These are phyloP conservation scores for Cyaniris semiargus DNA, from an alignment of 2,888 invertebrate genomes.

Conservation along the genomic window DNA sequence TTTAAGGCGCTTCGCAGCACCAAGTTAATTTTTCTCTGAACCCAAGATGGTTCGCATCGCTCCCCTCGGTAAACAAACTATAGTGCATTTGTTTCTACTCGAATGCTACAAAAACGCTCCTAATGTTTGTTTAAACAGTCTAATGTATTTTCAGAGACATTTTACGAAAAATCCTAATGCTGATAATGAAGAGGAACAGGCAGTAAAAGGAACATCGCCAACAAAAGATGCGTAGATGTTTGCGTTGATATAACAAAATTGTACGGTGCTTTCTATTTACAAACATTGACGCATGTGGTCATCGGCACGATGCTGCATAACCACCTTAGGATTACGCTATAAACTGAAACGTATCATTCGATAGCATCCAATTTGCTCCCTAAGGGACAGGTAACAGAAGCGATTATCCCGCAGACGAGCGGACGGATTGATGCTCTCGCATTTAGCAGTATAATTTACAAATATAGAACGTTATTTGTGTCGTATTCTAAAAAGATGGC, in stretches of 20 bases:
- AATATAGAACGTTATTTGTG: slow-evolving; percentile 81
- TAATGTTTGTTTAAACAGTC: slow-evolving; percentile 18
- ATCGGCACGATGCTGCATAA: slow-evolving; percentile 74
- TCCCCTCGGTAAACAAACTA: slow-evolving; percentile 41
- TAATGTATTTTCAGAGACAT: slow-evolving; percentile 31
- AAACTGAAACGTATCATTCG: slow-evolving; percentile 59
- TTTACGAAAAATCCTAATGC: slow-evolving; percentile 42
- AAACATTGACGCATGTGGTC: slow-evolving; percentile 81
- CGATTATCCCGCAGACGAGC: slow-evolving; percentile 49
- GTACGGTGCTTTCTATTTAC: slow-evolving; percentile 75
- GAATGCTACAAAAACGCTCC: slow-evolving; percentile 17
- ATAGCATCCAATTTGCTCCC: slow-evolving; percentile 49
- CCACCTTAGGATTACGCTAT: slow-evolving; percentile 70
- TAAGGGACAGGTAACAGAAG: slow-evolving; percentile 49
- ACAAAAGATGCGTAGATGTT: slow-evolving; percentile 34
- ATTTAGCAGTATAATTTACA: slow-evolving; percentile 73
- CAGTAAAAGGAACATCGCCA: slow-evolving; percentile 56
- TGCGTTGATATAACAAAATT: slow-evolving; percentile 51
- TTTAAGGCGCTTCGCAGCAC: slow-evolving; percentile 61
- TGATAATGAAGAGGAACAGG: slow-evolving; percentile 51
- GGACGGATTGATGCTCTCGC: slow-evolving; percentile 60
- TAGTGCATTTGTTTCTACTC: slow-evolving; percentile 22
- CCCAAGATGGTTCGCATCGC: slow-evolving; percentile 36
- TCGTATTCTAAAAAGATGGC: slow-evolving; percentile 80
- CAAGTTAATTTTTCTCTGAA: slow-evolving; percentile 67